A percentile compares a stretch with the other conserved stretches of the same genome.
Conservation (phyloP, 2,888 invertebrate species). For the Rotaria magnacalcarata region DNA sequence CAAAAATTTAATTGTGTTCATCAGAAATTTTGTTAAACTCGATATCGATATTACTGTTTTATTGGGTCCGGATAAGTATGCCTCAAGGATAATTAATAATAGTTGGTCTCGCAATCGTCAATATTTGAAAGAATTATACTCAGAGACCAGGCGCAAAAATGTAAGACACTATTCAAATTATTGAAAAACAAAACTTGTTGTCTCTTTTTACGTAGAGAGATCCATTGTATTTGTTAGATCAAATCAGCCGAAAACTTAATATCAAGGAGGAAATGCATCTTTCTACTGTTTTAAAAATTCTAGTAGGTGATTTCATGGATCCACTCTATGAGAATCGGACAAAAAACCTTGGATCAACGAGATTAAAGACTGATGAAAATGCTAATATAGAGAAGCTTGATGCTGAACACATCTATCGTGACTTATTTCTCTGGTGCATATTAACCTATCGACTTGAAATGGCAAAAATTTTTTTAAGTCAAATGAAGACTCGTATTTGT, state of each 20-base stretch:
- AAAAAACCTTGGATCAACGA: too few species aligned
- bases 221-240: not conserved
- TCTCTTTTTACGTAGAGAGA: not conserved
- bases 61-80: too few species aligned
- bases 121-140: not conserved
- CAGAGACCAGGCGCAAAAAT: not conserved
- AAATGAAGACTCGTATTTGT: slow-evolving; percentile 22
- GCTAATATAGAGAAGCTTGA: not conserved
- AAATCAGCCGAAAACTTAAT: not conserved
- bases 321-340: not conserved
- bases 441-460: not conserved
- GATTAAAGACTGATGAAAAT: not conserved
- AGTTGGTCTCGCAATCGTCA: not conserved
- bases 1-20: not conserved
- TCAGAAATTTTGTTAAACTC: not conserved
- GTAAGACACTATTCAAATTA: not conserved
- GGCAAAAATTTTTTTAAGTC: not conserved
- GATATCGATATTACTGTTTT: not conserved
- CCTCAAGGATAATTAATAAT: too few species aligned
- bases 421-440: not conserved
- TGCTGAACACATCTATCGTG: not conserved
- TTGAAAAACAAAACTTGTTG: too few species aligned
- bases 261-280: not conserved
- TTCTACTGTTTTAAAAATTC: not conserved
- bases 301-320: not conserved